Base-by-base conservation (phyloP, 2,888 invertebrate species). In the Pyrochroa serraticornis region DNA sequence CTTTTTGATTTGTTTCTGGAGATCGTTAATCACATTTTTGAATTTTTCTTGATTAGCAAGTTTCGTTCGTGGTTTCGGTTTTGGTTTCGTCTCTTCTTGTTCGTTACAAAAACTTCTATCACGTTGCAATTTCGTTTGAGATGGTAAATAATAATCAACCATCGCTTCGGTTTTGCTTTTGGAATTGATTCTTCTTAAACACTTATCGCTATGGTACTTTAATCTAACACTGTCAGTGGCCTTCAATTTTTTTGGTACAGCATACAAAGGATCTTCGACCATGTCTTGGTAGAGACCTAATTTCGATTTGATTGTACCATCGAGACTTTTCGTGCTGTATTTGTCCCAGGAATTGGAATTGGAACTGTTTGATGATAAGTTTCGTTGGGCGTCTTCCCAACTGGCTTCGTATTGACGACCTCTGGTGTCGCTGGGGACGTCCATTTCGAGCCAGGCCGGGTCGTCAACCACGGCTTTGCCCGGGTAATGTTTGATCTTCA, bases 401-500 rank as follows among this genome's bases (percentile, higher is more conserved):
- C 91, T 93, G 32, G 92, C 92, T 70, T 92, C 92, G 77, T 93
- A 93, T 42, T 91, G 84, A 45, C 90, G 83, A 66, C 87, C 87
- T 67, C 84, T 83, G 38, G 87, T 84, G 64, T 86, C 85, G 72
- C 87, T 86, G 75, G 88, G 86, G 65, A 85, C 83, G 77, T 91
- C 91, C 83, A 90, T 83, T 53, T 86, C 82, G 58, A 86, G 74
- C 77, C 85, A 84, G 13, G 75, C 80, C 53, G 86, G 84, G 59
- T 84, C 83, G 62, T 83, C 80, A 48, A 82, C 70, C 73, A 92
- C 91, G 64, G 89, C 92, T 80, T 90, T 90, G 65, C 92, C 92
- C 38, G 92, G 92, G 78, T 92, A 91, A 71, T 89, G 89, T 77
- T 91, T 89, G 65, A 92, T 90, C 84, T 91, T 91, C 92, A 93